phyloP scores from a whole-genome alignment of 2,797 vertebrate species.

The Glossophaga mutica region DNA sequence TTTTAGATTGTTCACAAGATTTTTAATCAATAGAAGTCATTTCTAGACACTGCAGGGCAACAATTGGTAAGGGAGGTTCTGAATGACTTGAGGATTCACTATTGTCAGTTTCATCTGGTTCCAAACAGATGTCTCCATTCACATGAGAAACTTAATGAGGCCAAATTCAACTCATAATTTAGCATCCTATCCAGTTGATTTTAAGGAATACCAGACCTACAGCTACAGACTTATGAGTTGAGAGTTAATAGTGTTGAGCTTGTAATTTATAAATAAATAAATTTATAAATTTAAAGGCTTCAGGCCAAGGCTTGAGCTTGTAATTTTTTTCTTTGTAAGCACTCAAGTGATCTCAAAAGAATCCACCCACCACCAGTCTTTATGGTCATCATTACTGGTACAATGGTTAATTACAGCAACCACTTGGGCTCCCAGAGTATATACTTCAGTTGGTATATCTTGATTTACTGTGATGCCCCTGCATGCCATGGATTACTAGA shows the following conservation, averaged over 20 bases:
- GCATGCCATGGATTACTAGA: neutral
- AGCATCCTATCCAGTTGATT: neutral
- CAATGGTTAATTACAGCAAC: neutral
- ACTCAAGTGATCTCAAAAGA: neutral
- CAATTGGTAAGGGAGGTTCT: neutral
- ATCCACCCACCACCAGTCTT: neutral
- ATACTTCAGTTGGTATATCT: neutral
- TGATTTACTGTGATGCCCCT: neutral
- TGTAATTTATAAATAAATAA: too few species aligned
- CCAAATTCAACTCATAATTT: neutral
- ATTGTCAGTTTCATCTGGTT: neutral
- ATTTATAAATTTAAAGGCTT: too few species aligned
- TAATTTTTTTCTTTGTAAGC: slow-evolving; percentile 2
- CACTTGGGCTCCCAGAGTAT: neutral
- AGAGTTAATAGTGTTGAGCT: neutral
- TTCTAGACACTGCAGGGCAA: neutral
- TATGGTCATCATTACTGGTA: neutral
- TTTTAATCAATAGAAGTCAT: neutral
- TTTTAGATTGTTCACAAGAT: neutral
- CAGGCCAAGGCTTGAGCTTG: neutral
- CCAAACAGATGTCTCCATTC: neutral
- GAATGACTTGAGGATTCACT: neutral
- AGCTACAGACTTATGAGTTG: neutral
- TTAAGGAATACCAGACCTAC: neutral
- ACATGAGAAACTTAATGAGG: neutral